These are phyloP conservation scores for Scaptomyza pallida DNA, from an alignment of 1,140 invertebrate genomes.

Conservation along the genomic window DNA sequence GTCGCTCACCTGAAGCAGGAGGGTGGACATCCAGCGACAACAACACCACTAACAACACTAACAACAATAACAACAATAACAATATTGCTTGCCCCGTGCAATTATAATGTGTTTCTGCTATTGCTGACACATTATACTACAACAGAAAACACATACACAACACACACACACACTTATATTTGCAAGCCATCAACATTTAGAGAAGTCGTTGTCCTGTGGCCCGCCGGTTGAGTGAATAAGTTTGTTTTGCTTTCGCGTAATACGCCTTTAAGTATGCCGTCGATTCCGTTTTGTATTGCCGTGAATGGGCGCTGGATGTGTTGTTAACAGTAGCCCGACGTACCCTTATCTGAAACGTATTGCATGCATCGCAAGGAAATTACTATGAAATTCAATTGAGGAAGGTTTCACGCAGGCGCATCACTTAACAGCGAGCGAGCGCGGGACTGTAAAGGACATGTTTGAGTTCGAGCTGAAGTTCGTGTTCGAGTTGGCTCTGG, in stretches of 20 bases:
- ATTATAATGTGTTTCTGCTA: conserved; percentile 70
- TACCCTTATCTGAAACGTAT: conserved; percentile 71
- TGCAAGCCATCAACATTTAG: conserved; percentile 42
- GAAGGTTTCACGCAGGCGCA: conserved; percentile 58
- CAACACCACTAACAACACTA: too few relatives aligned
- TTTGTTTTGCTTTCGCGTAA: conserved; percentile 70
- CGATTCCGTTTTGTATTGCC: conserved; percentile 34
- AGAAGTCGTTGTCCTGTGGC: conserved; percentile 64
- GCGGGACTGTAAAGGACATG: conserved; percentile 7
- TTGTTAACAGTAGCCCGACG: conserved; percentile 60
- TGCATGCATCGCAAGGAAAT: conserved; percentile 63
- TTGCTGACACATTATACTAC: conserved; percentile 28
- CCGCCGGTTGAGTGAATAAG: conserved; percentile 19
- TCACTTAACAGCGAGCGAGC: background rate
- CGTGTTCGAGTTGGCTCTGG: background rate
- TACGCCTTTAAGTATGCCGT: conserved; percentile 15
- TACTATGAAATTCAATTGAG: conserved; percentile 70
- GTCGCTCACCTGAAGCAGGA: conserved; percentile 61
- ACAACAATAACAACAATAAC: conserved; percentile 20
- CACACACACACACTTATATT: conserved; percentile 19
- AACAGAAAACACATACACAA: conserved; percentile 6
- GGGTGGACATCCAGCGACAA: conserved; percentile 47
- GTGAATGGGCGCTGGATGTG: conserved; percentile 23
- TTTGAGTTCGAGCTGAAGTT: conserved; percentile 8
- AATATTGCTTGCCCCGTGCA: conserved; percentile 66